Percentiles rank a stretch among this genome's conserved stretches.
These are phyloP conservation scores for Sminthurides aquaticus DNA, from an alignment of 2,888 invertebrate species.

Conservation along the genomic window DNA sequence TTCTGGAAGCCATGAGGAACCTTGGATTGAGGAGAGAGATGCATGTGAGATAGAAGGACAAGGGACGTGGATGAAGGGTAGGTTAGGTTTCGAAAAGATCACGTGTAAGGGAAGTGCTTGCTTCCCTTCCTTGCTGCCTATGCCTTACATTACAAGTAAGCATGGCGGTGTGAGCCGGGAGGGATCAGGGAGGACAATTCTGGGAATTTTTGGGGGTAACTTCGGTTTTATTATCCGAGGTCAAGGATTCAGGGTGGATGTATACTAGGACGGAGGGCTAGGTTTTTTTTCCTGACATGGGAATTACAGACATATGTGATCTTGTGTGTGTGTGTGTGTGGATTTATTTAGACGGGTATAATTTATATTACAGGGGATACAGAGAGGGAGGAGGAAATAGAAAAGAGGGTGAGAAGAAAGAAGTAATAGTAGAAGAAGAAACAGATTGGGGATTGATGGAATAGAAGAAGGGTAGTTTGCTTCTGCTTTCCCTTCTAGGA, in stretches of 20 bases:
- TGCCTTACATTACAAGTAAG: too few relatives aligned
- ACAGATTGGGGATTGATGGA: background rate
- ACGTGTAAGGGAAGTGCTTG: too few relatives aligned
- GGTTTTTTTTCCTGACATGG: background rate
- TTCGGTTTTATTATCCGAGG: conserved; percentile 10
- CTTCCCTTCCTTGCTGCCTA: too few relatives aligned
- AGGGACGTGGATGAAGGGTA: too few relatives aligned
- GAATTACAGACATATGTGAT: background rate
- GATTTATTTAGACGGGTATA: conserved; percentile 3
- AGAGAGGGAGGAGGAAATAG: background rate
- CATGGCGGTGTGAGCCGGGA: too few relatives aligned
- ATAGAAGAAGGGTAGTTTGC: background rate
- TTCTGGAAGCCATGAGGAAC: too few relatives aligned
- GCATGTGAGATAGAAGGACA: too few relatives aligned
- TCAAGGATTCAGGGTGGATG: background rate
- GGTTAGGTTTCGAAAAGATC: too few relatives aligned
- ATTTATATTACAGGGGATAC: background rate
- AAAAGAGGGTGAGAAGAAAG: background rate
- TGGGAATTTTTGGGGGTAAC: conserved; percentile 5
- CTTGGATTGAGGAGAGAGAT: too few relatives aligned
- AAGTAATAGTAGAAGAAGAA: too few relatives aligned
- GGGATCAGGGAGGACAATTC: too few relatives aligned
- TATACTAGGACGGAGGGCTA: background rate
- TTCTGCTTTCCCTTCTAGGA: too few relatives aligned
- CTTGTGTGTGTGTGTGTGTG: background rate